These are phyloP conservation scores for Cosmia pyralina DNA, from an alignment of 2,888 invertebrate genomes.

Conservation along the genomic window DNA sequence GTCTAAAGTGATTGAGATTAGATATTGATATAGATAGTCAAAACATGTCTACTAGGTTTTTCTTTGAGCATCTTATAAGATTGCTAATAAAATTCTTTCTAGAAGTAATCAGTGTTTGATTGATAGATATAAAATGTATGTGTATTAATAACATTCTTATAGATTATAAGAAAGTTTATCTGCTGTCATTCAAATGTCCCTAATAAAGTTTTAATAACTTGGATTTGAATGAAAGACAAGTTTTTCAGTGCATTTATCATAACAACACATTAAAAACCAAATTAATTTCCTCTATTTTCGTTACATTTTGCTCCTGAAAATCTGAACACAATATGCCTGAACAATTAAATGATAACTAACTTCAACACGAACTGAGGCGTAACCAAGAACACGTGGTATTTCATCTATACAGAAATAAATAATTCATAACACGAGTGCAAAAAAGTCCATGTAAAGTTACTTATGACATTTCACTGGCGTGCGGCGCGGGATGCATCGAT, in stretches of 20 bases:
- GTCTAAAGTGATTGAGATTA: constrained; percentile 28
- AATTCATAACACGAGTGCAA: constrained; percentile 12
- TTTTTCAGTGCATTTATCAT: neutral
- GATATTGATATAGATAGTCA: constrained; percentile 7
- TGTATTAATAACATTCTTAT: constrained; percentile 22
- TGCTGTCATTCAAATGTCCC: neutral
- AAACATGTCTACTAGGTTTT: constrained; percentile 9
- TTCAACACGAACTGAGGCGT: neutral
- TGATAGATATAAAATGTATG: too few species aligned
- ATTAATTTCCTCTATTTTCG: neutral
- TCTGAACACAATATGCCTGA: neutral
- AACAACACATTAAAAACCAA: neutral
- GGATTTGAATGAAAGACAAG: neutral
- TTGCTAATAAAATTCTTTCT: constrained; percentile 31
- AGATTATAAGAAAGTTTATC: constrained; percentile 11
- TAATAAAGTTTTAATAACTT: constrained; percentile 10
- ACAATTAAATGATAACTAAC: constrained; percentile 6
- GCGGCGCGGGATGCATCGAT: constrained; percentile 40
- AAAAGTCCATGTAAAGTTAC: constrained; percentile 32
- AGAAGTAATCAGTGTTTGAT: constrained; percentile 31
- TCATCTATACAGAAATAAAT: constrained; percentile 7
- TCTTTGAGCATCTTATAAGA: neutral
- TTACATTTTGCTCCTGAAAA: neutral
- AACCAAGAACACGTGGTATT: neutral
- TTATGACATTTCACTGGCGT: constrained; percentile 44